A percentile compares a stretch with the other conserved stretches of the same genome.
These are phyloP conservation scores for Coreius guichenoti DNA, from an alignment of 2,797 vertebrate species.

Conservation along the genomic window DNA sequence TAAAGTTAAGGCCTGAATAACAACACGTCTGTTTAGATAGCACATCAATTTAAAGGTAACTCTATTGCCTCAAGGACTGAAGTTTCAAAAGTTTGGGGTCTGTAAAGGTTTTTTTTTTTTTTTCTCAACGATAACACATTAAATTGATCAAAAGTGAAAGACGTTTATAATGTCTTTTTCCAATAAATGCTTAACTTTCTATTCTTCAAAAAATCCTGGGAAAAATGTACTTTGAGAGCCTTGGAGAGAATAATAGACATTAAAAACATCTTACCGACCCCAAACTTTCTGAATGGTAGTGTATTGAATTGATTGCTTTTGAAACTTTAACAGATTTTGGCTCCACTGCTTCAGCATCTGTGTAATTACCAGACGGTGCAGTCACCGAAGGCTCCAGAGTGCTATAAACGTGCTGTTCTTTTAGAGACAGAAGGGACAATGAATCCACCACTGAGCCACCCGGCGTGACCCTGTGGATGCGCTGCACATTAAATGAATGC, in stretches of 20 bases:
- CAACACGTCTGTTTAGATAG: too few species aligned
- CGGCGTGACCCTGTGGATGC: neutral
- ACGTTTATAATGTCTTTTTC: neutral
- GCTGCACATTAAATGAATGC: constrained; percentile 33
- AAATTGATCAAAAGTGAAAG: neutral
- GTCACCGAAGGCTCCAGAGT: constrained; percentile 5
- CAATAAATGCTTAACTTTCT: neutral
- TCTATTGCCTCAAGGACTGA: neutral
- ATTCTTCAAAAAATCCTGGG: neutral
- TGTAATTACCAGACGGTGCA: neutral
- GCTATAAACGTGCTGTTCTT: constrained; percentile 10
- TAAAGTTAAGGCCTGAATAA: neutral
- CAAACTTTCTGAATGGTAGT: neutral
- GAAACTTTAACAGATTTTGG: neutral
- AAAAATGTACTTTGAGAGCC: neutral
- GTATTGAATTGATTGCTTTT: neutral
- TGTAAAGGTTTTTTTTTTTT: neutral
- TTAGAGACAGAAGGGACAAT: neutral
- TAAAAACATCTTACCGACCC: neutral
- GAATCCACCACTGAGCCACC: neutral
- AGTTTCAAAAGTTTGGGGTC: neutral
- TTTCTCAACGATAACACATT: neutral
- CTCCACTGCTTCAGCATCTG: constrained; percentile 1
- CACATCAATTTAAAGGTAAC: neutral
- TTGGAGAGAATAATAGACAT: neutral